Conservation (phyloP, 2,888 invertebrate species). For the Nemotelus pantherinus region DNA sequence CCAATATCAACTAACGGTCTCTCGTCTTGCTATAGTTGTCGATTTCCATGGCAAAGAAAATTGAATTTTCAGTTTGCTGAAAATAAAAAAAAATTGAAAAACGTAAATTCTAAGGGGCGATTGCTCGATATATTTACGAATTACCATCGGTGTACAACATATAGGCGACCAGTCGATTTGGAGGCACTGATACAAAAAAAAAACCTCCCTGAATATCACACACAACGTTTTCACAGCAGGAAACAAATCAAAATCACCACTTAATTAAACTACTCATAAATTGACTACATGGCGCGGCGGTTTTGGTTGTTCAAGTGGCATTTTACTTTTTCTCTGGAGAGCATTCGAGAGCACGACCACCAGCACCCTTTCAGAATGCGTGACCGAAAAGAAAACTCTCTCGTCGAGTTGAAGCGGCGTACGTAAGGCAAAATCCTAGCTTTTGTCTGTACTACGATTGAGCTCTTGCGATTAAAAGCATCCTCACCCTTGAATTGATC, state of each 20-base stretch:
- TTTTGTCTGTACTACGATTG: neutral
- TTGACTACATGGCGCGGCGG: slow-evolving; percentile 32
- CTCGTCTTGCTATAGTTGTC: no score
- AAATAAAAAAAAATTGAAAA: neutral
- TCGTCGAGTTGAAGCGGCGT: no score
- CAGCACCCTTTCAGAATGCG: neutral
- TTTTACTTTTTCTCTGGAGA: slow-evolving; percentile 26
- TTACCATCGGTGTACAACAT: no score
- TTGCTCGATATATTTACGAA: no score
- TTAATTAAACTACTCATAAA: slow-evolving; percentile 53
- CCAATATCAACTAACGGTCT: no score
- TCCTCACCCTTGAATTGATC: neutral
- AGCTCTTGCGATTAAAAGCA: neutral
- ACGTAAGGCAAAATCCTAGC: no score
- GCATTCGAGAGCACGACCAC: neutral
- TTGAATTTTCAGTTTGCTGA: neutral
- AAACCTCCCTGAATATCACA: neutral
- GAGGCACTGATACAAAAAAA: no score
- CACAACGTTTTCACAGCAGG: slow-evolving; percentile 48
- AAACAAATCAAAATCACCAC: slow-evolving; percentile 52
- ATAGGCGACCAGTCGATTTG: no score
- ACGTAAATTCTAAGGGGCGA: no score
- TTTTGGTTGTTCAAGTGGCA: slow-evolving; percentile 23
- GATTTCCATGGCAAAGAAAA: neutral
- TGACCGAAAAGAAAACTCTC: no score